Conservation (phyloP, 2,797 vertebrate species). For the Carcharodon carcharias region DNA sequence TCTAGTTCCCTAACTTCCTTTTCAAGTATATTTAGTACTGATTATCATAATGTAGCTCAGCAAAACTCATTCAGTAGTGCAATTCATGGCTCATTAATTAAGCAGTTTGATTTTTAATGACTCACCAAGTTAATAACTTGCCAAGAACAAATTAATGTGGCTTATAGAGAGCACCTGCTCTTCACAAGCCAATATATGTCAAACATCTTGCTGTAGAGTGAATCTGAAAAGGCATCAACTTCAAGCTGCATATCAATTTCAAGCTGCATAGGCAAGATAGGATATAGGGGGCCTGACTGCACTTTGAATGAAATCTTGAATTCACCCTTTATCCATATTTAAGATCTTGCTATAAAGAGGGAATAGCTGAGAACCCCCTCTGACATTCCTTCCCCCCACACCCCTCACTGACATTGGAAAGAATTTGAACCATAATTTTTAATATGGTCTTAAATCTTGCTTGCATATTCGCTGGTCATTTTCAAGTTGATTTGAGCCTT, state of each 20-base stretch:
- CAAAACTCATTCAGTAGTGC: background rate
- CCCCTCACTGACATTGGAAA: background rate
- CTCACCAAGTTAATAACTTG: background rate
- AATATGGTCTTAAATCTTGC: background rate
- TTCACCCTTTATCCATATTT: background rate
- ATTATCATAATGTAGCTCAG: constrained; percentile 6
- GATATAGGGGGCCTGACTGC: background rate
- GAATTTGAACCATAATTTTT: background rate
- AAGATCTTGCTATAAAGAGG: background rate
- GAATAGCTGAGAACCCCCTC: background rate
- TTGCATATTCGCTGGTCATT: background rate
- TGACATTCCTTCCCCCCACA: background rate
- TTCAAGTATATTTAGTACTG: background rate
- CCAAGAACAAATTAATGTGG: constrained; percentile 20
- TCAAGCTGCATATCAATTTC: background rate
- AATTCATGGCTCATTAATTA: constrained; percentile 31
- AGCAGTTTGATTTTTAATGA: constrained; percentile 34
- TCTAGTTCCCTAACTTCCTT: background rate
- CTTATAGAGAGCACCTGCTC: background rate
- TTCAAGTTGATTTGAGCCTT: background rate
- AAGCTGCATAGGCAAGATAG: background rate
- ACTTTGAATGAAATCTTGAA: background rate
- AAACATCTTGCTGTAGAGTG: background rate
- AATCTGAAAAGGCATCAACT: background rate
- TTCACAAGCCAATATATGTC: background rate